Evolutionary conservation across 2,797 vertebrate genomes (phyloP), one percentile per base, ranked within the genome.

Genomic region (Tapera naevia): DNA sequence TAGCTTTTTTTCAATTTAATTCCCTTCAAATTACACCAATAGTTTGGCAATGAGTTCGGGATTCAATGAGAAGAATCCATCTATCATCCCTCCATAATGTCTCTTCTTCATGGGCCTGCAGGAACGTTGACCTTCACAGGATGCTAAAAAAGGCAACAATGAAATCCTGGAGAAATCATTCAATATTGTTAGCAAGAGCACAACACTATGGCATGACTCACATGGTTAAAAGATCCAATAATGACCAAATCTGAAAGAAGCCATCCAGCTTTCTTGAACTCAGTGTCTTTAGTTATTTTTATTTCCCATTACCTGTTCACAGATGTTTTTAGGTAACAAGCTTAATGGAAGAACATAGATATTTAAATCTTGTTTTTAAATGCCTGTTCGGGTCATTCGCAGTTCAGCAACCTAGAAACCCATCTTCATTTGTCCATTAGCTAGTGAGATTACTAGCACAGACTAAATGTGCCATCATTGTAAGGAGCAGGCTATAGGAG

Each of bases 1-100:
- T 41, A 46, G n/a, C 11, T 58, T 83, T 33, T 33, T 56, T 21
- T 9, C 7, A 2, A 1, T 45, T 75, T 32, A 66, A 45, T 50
- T 84, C 43, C 17, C 27, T 57, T 33, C 13, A 73, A 28, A 73
- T 83, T 73, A 37, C 13, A 27, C 24, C 33, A 69, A 12, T 5
- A 58, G 7, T 5, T 22, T 35, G 32, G 9, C 53, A 37, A 73
- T 6, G n/a, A 75, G 13, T 27, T 41, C 66, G 28, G 21, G 10
- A 13, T 75, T 28, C 28, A 60, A 9, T 4, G 35, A 60, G n/a
- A 16, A 75, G 16, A 80, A 60, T 57, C 43, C 37, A 8, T 13
- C 13, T 18, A 32, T 16, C 8, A 43, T 21, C 9, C 58, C 24
- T 61, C 28, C 4, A 3, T 35, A 7, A 30, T 1, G 2, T 7